Percentiles rank a stretch among this genome's conserved stretches.
phyloP scores from a whole-genome alignment of 2,797 vertebrate species.

The Allobates femoralis region DNA sequence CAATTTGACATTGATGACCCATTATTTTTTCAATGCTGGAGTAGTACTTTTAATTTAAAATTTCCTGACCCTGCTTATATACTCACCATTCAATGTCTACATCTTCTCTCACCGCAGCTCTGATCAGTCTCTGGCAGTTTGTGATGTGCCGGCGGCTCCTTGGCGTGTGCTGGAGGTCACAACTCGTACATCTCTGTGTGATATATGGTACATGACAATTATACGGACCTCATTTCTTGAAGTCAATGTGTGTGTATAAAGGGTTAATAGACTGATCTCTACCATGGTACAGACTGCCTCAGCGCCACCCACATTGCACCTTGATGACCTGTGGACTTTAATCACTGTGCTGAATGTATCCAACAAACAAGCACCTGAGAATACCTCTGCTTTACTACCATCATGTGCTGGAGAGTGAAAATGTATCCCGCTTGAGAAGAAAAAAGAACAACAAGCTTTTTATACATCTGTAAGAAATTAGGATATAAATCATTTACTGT shows the following conservation, averaged over 20 bases:
- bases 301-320: not conserved
- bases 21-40: too few relatives aligned
- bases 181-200: too few relatives aligned
- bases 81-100: too few relatives aligned
- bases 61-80: too few relatives aligned
- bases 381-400: not conserved
- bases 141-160: too few relatives aligned
- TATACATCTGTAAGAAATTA: not conserved
- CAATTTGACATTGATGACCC: not conserved
- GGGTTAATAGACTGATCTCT: not conserved
- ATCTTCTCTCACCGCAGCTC: too few relatives aligned
- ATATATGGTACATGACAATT: too few relatives aligned
- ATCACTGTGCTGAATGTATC: not conserved
- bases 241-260: not conserved
- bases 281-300: conserved; percentile 38
- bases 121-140: too few relatives aligned
- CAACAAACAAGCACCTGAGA: not conserved
- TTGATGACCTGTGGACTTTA: conserved; percentile 47
- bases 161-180: too few relatives aligned
- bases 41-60: too few relatives aligned
- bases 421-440: too few relatives aligned
- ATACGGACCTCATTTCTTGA: not conserved
- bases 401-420: not conserved
- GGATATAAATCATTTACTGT: too few relatives aligned
- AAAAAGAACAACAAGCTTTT: not conserved